These are phyloP conservation scores for Isurus oxyrinchus DNA, from an alignment of 2,113 vertebrate species.

Conservation along the genomic window DNA sequence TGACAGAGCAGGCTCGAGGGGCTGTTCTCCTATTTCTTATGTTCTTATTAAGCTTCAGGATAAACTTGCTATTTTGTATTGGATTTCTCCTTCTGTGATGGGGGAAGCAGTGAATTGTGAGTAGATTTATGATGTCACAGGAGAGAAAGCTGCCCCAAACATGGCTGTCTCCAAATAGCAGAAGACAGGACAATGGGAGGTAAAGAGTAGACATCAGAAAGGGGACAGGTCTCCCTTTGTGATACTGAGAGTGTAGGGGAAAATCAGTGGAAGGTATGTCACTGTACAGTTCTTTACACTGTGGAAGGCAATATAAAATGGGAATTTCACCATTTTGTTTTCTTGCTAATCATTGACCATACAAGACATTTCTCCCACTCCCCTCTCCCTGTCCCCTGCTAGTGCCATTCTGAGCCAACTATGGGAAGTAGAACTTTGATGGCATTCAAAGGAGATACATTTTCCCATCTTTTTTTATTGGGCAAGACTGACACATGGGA, in stretches of 20 bases:
- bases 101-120: neutral
- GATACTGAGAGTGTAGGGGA: neutral
- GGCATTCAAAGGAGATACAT: neutral
- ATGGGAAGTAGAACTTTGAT: neutral
- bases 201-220: neutral
- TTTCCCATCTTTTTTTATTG: neutral
- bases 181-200: too few species aligned
- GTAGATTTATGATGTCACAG: neutral
- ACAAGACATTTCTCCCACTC: neutral
- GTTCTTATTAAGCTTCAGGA: neutral
- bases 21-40: neutral
- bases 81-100: neutral
- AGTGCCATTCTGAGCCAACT: neutral
- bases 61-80: neutral
- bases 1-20: neutral
- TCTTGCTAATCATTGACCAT: neutral
- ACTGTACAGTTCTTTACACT: neutral
- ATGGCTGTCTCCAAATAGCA: neutral
- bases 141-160: neutral
- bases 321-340: neutral
- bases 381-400: neutral
- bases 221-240: neutral
- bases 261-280: neutral
- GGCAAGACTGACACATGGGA: neutral
- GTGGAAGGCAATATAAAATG: neutral